Base-by-base conservation (phyloP, 2,113 vertebrate genomes). In the Antennarius striatus region DNA sequence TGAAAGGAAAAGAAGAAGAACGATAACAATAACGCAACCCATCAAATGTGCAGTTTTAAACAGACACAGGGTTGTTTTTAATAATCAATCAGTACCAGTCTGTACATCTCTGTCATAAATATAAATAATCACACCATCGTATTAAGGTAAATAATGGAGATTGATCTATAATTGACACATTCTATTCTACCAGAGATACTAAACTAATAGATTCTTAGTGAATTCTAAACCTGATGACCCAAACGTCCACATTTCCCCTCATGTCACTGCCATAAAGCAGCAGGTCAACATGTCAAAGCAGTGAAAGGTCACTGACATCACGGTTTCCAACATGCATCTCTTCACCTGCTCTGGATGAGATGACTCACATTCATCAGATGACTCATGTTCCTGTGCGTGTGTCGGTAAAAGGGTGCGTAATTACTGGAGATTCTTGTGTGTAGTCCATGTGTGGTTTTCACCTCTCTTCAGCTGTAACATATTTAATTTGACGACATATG, bases 401-500 rank as follows among this genome's bases (percentile, higher is more conserved):
- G 48, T 53, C 16, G 32, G 60, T 17, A 51, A 54, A 16, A 36
- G 40, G 8, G 51, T 51, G 56, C 40, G 22, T 63, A 54, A 15
- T 16, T 48, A 56, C 6, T 43, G 17, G 56, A 16, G 49, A 68
- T 54, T 53, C 16, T 45, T 13, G 29, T 43, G 39, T 46, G 14
- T 52, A 36, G 2, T 1, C 3, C 32, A 7, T 7, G 36, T 52
- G 49, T 57, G 55, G 51, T 10, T 63, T 49, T 58, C 29, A 17
- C 12, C 28, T 53, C 49, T 16, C 40, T 82, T 63, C 76, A 77
- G 73, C 81, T 79, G 67, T 91, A 88, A 86, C 70, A 87, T 88
- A 85, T 81, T 90, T 86, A 42, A 66, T 75, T 82, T 90, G 90
- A 91, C 82, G 91, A 89, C 91, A 93, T 91, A 91, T 82, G 82